Evolutionary conservation across 2,797 vertebrate species (phyloP).

Genomic region (Gouania willdenowi): DNA sequence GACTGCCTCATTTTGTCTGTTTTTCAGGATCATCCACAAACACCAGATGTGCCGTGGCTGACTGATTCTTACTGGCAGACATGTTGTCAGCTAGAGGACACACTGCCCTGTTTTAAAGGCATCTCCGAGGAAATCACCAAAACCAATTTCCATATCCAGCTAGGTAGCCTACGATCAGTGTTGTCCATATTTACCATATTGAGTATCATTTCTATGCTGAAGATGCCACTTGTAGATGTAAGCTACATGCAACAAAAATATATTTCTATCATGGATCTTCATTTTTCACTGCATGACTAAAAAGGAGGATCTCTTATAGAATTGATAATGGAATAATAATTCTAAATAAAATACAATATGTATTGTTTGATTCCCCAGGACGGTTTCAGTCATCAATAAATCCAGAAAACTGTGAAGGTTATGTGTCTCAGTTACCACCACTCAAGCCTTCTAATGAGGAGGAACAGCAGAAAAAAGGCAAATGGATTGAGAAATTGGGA

Average conservation of each 20-base stretch:
- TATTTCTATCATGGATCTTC: no score
- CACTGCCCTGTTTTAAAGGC: conserved; percentile 73
- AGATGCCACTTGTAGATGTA: no score
- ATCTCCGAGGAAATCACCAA: conserved; percentile 65
- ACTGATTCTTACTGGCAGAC: conserved; percentile 70
- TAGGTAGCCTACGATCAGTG: conserved; percentile 25
- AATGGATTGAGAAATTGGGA: conserved; percentile 66
- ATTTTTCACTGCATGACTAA: no score
- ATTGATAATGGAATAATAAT: not conserved
- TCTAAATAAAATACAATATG: not conserved
- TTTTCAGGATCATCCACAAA: conserved; percentile 57
- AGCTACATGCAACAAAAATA: no score
- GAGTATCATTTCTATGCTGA: not conserved
- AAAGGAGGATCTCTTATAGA: no score
- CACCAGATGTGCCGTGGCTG: conserved; percentile 73
- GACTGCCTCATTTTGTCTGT: not conserved
- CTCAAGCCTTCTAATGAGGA: not conserved
- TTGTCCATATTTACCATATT: conserved; percentile 1
- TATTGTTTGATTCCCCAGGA: conserved; percentile 57
- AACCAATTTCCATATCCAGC: conserved; percentile 35
- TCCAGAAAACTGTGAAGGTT: conserved; percentile 55
- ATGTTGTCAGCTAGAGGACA: conserved; percentile 77
- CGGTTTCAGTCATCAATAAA: conserved; percentile 72
- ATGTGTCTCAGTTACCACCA: conserved; percentile 25
- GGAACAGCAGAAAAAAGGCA: conserved; percentile 18